A percentile compares a stretch with the other conserved stretches of the same genome.
Conservation (phyloP, 2,888 invertebrate species). For the Ornithoptera priamus region DNA sequence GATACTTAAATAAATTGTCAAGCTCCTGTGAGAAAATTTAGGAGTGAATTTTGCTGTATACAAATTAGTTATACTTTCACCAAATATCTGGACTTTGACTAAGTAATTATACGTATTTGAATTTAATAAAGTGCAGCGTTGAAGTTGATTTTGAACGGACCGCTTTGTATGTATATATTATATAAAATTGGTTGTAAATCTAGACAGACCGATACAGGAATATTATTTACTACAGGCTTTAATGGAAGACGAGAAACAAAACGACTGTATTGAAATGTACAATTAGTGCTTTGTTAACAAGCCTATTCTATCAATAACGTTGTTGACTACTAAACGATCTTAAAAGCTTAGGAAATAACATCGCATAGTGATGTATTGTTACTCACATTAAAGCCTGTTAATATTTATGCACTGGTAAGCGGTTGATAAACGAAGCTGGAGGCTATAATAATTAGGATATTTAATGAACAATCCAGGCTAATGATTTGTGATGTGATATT, state of each 20-base stretch:
- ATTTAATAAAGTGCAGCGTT: no score
- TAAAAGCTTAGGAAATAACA: constrained; percentile 17
- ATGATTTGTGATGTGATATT: neutral
- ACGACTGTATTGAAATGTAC: neutral
- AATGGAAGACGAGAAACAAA: neutral
- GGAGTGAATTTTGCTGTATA: no score
- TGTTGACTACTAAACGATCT: constrained; percentile 5
- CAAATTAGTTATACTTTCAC: no score
- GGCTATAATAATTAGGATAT: neutral
- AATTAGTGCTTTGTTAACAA: neutral
- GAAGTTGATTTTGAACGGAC: no score
- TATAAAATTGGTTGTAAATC: no score
- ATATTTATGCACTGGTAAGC: neutral
- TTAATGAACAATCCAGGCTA: neutral
- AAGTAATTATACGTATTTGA: no score
- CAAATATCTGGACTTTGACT: no score
- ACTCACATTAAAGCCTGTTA: neutral
- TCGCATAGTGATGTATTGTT: neutral
- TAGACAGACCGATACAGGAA: no score
- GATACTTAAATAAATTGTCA: no score
- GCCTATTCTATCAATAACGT: constrained; percentile 4
- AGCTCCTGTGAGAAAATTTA: no score
- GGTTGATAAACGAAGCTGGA: neutral
- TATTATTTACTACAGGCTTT: no score
- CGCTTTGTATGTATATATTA: no score